A percentile compares a stretch with the other conserved stretches of the same genome.
Evolutionary conservation across 2,888 invertebrate genomes (phyloP).

Genomic region (Dicyrtomina minuta): DNA sequence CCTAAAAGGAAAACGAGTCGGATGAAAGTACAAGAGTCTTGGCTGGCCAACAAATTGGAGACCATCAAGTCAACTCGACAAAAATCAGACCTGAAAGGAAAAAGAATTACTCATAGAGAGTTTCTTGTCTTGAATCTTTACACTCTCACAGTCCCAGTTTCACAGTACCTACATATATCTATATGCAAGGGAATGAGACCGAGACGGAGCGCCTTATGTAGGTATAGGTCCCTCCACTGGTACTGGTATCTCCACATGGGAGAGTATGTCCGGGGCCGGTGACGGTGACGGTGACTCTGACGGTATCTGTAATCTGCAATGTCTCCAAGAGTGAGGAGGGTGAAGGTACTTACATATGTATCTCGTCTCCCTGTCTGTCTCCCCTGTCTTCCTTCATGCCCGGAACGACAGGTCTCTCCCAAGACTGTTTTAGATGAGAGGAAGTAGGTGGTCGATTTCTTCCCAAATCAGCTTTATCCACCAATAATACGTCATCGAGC

Average conservation of each 20-base stretch:
- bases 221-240: neutral
- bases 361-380: neutral
- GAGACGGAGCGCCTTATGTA: neutral
- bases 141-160: too few relatives aligned
- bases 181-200: neutral
- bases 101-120: constrained; percentile 10
- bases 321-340: too few relatives aligned
- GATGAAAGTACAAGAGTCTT: constrained; percentile 2
- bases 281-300: neutral
- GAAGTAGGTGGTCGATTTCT: neutral
- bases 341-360: too few relatives aligned
- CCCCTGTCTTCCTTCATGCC: too few relatives aligned
- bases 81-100: constrained; percentile 22
- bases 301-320: too few relatives aligned
- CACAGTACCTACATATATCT: neutral
- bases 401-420: too few relatives aligned
- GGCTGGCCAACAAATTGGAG: constrained; percentile 28
- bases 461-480: constrained; percentile 5
- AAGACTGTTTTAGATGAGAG: neutral
- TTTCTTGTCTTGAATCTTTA: too few relatives aligned
- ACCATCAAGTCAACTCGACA: constrained; percentile 29
- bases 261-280: neutral
- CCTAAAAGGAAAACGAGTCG: neutral
- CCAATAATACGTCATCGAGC: constrained; percentile 13
- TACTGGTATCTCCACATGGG: neutral